Conservation (phyloP, 2,113 vertebrate species). For the Sorex fumeus region DNA sequence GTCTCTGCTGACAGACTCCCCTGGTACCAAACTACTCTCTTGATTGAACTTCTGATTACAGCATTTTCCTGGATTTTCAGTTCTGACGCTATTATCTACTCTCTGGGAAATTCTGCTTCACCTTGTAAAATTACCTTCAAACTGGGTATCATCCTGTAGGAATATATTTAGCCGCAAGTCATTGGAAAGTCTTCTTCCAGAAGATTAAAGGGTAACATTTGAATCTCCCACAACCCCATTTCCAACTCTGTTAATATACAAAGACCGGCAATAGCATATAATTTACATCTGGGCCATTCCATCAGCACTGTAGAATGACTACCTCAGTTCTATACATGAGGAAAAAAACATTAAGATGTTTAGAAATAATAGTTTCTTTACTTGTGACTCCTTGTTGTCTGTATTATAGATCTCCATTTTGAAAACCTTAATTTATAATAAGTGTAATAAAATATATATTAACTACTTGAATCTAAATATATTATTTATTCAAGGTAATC, state of each 20-base stretch:
- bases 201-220: not conserved
- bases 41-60: not conserved
- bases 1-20: not conserved
- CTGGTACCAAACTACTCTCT: not conserved
- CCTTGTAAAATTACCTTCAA: not conserved
- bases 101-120: not conserved
- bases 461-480: not conserved
- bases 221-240: not conserved
- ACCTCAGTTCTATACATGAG: not conserved
- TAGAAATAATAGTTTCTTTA: not conserved
- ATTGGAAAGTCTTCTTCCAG: not conserved
- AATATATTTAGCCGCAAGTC: not conserved
- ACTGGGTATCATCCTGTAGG: not conserved
- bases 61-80: not conserved
- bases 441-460: not conserved
- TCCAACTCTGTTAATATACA: not conserved
- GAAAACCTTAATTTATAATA: not conserved
- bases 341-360: not conserved
- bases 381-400: not conserved
- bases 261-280: not conserved
- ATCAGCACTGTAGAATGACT: not conserved
- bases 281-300: not conserved
- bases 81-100: not conserved
- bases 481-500: slow-evolving; percentile 1
- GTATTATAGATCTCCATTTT: not conserved